Evolutionary conservation across 2,113 vertebrate species (phyloP), one percentile per base, ranked within the genome.

Genomic region (Benitochromis conjunctus): DNA sequence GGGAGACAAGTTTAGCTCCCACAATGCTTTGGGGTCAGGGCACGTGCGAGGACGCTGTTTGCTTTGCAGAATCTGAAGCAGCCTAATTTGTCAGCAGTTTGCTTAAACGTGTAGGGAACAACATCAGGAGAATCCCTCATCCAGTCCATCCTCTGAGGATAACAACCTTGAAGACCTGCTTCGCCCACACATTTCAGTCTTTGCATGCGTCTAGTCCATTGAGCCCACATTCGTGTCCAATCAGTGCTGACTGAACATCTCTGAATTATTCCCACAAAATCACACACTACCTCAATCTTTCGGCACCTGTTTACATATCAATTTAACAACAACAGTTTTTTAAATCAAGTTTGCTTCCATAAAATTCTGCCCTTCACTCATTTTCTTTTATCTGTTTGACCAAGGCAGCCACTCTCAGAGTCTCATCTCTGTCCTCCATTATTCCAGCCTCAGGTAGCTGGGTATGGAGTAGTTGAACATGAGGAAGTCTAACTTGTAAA

Each of bases 401-500:
- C 38, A 46, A 87, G 85, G 88, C 78, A 86, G 53, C 55, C 58
- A 4, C 79, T 81, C 51, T 71, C 84, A 91, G 88, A 92, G 90
- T 89, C 55, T 79, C 80, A 60, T 81, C 89, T 88, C 82, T 74
- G 64, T 83, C 58, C 77, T 84, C 56, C n/a, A 2, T 97, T 93
- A 99, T 89, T 98, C 97, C 96, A 98, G 83, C 94, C 97, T 98
- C 94, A 99, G 97, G 96, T 99, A 99, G 96, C 96, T 96, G 90
- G 99, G 99, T 94, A 96, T 96, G 94, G 98, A 97, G 95, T 99
- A 99, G 96, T 99, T 99, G 95, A 99, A 99, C 98, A 99, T 99
- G 93, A 98, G 96, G 96, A 99, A 99, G 95, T 99, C 99, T 93
- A 98, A 95, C 96, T 98, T 98, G 96, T 99, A 99, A 91, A 99